Base-by-base conservation (phyloP, 2,888 invertebrate species). In the Augochlorella aurata region DNA sequence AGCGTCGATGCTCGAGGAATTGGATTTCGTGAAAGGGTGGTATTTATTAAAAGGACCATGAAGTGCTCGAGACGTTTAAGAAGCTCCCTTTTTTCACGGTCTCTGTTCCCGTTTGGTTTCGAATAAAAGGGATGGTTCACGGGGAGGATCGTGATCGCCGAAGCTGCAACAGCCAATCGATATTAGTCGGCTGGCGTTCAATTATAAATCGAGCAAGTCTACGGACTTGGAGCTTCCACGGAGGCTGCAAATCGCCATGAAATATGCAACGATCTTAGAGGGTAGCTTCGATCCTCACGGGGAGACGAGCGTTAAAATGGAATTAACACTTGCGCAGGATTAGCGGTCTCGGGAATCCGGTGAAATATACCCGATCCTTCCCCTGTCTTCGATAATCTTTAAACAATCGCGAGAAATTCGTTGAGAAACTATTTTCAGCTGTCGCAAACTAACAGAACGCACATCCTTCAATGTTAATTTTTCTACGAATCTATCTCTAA, bases 251-350 rank as follows among this genome's bases (percentile, higher is more conserved):
- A 81, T 88, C 76, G 74, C 83, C 90, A 92, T 93, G 89, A 93
- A 93, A 92, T 93, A 93, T 93, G 91, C 91, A 93, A 88, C 86
- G 90, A 89, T 91, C 91, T 93, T 92, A 90, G 92, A 90, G 90
- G 91, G 91, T 92, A 92, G 91, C 93, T 93, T 88, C 89, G 84
- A 87, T 89, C 87, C 81, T 65, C 9, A 66, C 47, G 75, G 66
- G 77, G 63, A 65, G 66, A 68, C 74, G 77, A 81, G 85, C 88
- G 87, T 90, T 91, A 90, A 90, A 92, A 92, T 91, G 90, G 91
- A 91, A 92, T 92, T 92, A 92, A 91, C 92, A 90, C 92, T 61
- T 80, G 66, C 69, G 73, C 79, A 65, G 78, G 79, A 82, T 74
- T 81, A 50, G 71, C 72, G 76, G 63, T 2, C 58, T 77, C 73